Evolutionary conservation across 2,888 invertebrate species (phyloP), one percentile per base, ranked within the genome.

Genomic region (Priocnemis perturbator): DNA sequence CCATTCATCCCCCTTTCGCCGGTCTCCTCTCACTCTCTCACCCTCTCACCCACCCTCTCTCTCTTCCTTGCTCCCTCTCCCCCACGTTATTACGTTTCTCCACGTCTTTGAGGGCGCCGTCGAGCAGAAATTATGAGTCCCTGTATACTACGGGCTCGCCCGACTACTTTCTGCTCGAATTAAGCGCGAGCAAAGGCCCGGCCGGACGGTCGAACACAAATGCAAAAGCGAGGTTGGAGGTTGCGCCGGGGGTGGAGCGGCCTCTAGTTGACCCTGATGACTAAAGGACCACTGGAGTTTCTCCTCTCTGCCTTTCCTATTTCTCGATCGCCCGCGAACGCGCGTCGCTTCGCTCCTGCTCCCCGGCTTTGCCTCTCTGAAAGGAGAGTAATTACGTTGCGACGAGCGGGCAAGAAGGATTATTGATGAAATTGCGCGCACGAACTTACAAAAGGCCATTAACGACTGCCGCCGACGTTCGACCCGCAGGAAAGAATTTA

Each of bases 71-170:
- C 61, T 20, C 59, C 19, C 61, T 64, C 60, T 69, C 79, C 60
- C 45, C 69, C 66, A 77, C 73, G 79, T 80, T 80, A 80, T 80
- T 80, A 81, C 81, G 79, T 80, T 81, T 85, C 85, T 84, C 82
- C 85, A 84, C 84, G 82, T 86, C 85, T 86, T 86, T 86, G 84
- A 83, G 82, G 79, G 83, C 78, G 81, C 80, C 80, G 83, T 82
- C 82, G 81, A 83, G 83, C 84, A 84, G 86, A 86, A 86, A 86
- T 86, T 86, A 86, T 86, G 85, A 86, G 80, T 82, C 81, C 74
- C 79, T 79, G 71, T 83, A 74, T 76, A 83, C 81, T 75, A 75
- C 76, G 82, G 48, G 74, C 74, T 77, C 82, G 81, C 78, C 79
- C 82, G 79, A 81, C 83, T 82, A 83, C 84, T 84, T 84, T 84